Conservation (phyloP, 2,797 vertebrate genomes). For the Argyrosomus regius region DNA sequence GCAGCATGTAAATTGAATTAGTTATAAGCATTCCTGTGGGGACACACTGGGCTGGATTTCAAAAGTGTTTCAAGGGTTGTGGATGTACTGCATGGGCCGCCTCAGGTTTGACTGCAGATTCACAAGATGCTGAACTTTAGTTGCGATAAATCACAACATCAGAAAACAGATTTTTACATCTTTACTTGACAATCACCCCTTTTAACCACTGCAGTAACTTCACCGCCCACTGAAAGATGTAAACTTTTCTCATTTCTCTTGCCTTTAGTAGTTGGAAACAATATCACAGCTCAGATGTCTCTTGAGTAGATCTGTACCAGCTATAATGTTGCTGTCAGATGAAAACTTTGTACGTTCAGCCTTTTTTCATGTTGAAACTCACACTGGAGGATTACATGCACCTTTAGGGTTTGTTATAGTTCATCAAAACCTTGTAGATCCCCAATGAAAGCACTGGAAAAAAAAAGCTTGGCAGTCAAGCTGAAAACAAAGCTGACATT, state of each 20-base stretch:
- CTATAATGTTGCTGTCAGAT: slow-evolving; percentile 5
- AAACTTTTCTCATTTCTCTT: slow-evolving; percentile 38
- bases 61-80: slow-evolving; percentile 40
- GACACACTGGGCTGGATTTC: slow-evolving; percentile 61
- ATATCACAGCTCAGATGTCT: slow-evolving; percentile 18
- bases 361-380: slow-evolving; percentile 6
- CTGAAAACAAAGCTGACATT: slow-evolving; percentile 2
- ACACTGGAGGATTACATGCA: slow-evolving; percentile 6
- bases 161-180: slow-evolving; percentile 56
- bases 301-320: slow-evolving; percentile 13
- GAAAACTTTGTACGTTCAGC: background rate
- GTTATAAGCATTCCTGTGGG: slow-evolving; percentile 70
- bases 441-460: slow-evolving; percentile 4
- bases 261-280: slow-evolving; percentile 26
- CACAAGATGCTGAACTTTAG: slow-evolving; percentile 32
- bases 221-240: slow-evolving; percentile 35
- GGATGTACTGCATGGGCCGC: slow-evolving; percentile 38
- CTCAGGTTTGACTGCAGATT: slow-evolving; percentile 31
- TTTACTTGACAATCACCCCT: slow-evolving; percentile 45
- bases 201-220: slow-evolving; percentile 31
- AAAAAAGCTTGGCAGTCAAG: background rate
- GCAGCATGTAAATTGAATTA: slow-evolving; percentile 77
- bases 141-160: slow-evolving; percentile 50
- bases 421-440: slow-evolving; percentile 15
- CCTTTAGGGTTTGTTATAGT: slow-evolving; percentile 1